Evolutionary conservation across 2,888 invertebrate genomes (phyloP).

Genomic region (Dexiosoma caninum): DNA sequence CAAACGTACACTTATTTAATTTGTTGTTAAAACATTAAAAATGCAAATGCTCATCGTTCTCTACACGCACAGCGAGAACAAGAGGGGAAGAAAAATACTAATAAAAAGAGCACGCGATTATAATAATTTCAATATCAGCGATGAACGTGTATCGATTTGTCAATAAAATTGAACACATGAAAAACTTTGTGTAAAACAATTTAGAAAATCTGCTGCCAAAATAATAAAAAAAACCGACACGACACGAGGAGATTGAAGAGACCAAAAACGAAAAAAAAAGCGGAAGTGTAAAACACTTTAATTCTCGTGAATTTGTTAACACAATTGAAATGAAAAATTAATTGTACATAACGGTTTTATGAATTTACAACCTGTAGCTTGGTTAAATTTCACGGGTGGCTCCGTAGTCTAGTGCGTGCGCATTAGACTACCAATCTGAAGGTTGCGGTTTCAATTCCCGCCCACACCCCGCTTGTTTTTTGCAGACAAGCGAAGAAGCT

Average conservation of each 20-base stretch:
- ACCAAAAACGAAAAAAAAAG: conserved; percentile 64
- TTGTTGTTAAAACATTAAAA: conserved; percentile 28
- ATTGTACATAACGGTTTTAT: too few relatives aligned
- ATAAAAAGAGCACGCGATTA: conserved; percentile 25
- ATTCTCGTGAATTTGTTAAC: conserved; percentile 63
- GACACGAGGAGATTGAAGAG: conserved; percentile 65
- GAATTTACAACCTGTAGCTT: too few relatives aligned
- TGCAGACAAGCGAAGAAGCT: too few relatives aligned
- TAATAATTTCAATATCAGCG: conserved; percentile 68
- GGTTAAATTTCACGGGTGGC: too few relatives aligned
- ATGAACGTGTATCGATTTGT: conserved; percentile 72
- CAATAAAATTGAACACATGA: conserved; percentile 40
- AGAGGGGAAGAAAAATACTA: neutral
- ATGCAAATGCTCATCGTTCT: conserved; percentile 50
- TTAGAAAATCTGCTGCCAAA: conserved; percentile 44
- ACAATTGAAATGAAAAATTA: neutral
- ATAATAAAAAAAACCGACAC: conserved; percentile 38
- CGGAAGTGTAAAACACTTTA: conserved; percentile 66
- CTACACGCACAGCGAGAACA: neutral
- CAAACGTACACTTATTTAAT: neutral
- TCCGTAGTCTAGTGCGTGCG: too few relatives aligned
- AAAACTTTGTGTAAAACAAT: conserved; percentile 38
- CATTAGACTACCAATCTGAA: too few relatives aligned
- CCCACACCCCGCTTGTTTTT: too few relatives aligned
- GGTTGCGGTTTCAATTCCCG: too few relatives aligned